Evolutionary conservation across 2,888 invertebrate species (phyloP).

Genomic region (Polietes domitor): DNA sequence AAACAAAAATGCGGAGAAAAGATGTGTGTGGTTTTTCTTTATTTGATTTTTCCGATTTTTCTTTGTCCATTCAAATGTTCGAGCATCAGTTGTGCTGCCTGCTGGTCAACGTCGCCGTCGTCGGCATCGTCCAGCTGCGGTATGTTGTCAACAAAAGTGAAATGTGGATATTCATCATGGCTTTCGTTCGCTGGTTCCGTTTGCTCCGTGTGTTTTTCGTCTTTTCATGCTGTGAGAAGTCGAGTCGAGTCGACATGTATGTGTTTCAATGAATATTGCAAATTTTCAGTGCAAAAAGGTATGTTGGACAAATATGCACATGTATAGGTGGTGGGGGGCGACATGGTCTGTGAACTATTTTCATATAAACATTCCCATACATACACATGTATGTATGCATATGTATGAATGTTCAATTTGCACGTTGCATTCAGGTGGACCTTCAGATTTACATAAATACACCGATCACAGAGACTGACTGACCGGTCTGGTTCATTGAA

Average conservation of each 20-base stretch:
- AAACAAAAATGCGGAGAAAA: too few species aligned
- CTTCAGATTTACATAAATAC: background rate
- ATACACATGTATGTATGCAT: too few species aligned
- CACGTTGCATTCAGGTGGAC: background rate
- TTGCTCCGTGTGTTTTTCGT: background rate
- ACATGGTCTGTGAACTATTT: background rate
- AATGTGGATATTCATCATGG: slow-evolving; percentile 14
- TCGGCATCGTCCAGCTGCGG: background rate
- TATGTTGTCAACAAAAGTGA: slow-evolving; percentile 37
- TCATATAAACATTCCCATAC: background rate
- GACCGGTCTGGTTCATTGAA: slow-evolving; percentile 9
- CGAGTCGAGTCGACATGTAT: background rate
- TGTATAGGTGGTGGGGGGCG: background rate
- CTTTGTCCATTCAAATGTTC: background rate
- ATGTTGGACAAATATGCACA: background rate
- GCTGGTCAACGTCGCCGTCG: too few species aligned
- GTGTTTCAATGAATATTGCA: background rate
- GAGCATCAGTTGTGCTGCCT: background rate
- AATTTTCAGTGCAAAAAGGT: background rate
- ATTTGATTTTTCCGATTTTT: too few species aligned
- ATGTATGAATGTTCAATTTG: too few species aligned
- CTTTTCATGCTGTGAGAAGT: background rate
- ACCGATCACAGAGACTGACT: background rate
- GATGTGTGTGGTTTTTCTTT: too few species aligned
- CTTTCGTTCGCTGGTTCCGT: background rate